Percentiles rank a stretch among this genome's conserved stretches.
These are phyloP conservation scores for Trachurus trachurus DNA, from an alignment of 2,797 vertebrate species.

Conservation along the genomic window DNA sequence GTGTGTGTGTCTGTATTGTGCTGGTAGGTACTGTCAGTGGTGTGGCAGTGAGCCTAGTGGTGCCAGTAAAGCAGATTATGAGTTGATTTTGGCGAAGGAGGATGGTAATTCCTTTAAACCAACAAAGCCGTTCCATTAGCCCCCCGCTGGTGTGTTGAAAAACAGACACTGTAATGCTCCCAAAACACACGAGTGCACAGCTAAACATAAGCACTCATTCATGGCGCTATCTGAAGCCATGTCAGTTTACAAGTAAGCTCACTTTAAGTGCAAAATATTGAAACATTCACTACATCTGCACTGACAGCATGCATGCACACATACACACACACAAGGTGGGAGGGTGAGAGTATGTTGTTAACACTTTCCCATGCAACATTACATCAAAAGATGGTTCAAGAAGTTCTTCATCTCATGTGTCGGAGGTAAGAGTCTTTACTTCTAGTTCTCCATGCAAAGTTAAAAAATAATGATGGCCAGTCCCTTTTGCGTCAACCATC, in stretches of 20 bases:
- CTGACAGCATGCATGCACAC: neutral
- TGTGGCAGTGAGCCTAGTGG: constrained; percentile 79
- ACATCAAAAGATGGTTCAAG: neutral
- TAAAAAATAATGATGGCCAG: too few relatives aligned
- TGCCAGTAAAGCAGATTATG: constrained; percentile 99
- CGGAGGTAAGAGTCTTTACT: neutral
- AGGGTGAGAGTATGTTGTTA: neutral
- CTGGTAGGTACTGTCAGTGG: constrained; percentile 93
- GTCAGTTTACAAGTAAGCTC: constrained; percentile 17
- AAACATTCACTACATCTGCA: constrained; percentile 1
- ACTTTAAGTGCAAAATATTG: constrained; percentile 24
- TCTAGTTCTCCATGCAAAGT: neutral
- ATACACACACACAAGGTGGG: neutral
- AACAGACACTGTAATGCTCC: constrained; percentile 89
- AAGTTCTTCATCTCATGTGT: neutral
- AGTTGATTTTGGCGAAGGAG: constrained; percentile 98
- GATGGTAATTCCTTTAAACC: constrained; percentile 97
- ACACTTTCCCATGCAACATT: neutral
- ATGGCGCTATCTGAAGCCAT: constrained; percentile 34
- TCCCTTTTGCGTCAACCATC: neutral
- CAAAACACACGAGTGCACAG: constrained; percentile 65
- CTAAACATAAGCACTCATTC: constrained; percentile 41
- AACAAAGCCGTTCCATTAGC: constrained; percentile 99
- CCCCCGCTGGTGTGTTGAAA: constrained; percentile 95
- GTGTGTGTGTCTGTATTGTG: constrained; percentile 55